Conservation (phyloP, 1,140 invertebrate species). For the Trachymyrmex septentrionalis region DNA sequence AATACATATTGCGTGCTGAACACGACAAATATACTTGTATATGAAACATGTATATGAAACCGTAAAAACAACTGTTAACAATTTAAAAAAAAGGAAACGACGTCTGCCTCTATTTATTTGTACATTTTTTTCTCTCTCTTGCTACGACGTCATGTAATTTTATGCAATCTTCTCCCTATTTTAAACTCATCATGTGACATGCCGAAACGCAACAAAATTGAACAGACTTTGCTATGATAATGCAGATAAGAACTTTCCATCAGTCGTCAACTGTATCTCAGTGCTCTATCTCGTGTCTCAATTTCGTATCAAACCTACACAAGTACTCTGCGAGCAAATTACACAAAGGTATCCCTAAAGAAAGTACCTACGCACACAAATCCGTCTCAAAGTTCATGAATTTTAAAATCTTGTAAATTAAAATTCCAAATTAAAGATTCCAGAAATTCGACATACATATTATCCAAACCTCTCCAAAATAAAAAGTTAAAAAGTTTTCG, state of each 20-base stretch:
- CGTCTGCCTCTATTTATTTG: neutral
- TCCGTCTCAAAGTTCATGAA: neutral
- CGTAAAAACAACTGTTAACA: constrained; percentile 20
- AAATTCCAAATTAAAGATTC: neutral
- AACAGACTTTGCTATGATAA: constrained; percentile 29
- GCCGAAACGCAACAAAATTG: constrained; percentile 12
- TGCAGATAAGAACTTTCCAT: constrained; percentile 49
- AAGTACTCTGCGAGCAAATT: constrained; percentile 44
- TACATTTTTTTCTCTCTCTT: neutral
- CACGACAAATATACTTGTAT: neutral
- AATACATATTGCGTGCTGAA: constrained; percentile 3
- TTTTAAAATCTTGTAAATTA: neutral
- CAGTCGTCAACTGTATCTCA: constrained; percentile 31
- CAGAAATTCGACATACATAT: neutral
- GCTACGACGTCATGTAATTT: constrained; percentile 10
- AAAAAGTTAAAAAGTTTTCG: neutral
- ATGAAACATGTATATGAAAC: neutral
- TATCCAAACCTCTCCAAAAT: neutral
- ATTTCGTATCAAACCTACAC: constrained; percentile 32
- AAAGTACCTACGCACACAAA: constrained; percentile 29
- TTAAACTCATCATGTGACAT: constrained; percentile 12
- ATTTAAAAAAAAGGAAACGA: constrained; percentile 19
- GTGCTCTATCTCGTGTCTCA: constrained; percentile 26
- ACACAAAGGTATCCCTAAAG: constrained; percentile 30
- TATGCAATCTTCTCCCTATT: constrained; percentile 30